Evolutionary conservation across 2,113 vertebrate genomes (phyloP).

Genomic region (Alosa alosa): DNA sequence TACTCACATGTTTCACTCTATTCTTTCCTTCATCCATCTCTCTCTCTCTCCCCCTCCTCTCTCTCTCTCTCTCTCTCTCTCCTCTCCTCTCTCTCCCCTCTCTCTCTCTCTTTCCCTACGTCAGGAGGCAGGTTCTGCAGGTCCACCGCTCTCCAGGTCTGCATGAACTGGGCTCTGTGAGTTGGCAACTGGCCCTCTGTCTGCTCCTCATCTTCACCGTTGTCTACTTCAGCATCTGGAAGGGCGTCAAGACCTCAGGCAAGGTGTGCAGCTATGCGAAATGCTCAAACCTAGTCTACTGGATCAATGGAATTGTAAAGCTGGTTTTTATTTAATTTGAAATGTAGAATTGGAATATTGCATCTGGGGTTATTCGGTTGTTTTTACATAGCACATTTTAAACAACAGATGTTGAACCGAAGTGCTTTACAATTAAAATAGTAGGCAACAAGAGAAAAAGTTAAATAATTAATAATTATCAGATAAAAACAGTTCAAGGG

Average conservation of each 20-base stretch:
- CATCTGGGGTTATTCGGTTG: background rate
- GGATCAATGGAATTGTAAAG: background rate
- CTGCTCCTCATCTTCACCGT: conserved; percentile 91
- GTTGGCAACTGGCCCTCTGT: conserved; percentile 93
- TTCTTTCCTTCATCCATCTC: background rate
- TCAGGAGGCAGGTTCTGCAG: conserved; percentile 89
- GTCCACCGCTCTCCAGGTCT: conserved; percentile 87
- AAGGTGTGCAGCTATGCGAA: conserved; percentile 74
- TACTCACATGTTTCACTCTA: background rate
- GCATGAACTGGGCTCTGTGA: conserved; percentile 87
- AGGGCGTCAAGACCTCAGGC: conserved; percentile 96
- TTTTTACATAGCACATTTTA: background rate
- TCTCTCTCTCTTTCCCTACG: conserved; percentile 32
- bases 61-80: background rate
- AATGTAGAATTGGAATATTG: background rate
- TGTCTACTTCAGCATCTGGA: conserved; percentile 99
- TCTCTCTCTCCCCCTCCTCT: background rate
- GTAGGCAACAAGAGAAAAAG: background rate
- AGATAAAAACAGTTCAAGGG: too few relatives aligned
- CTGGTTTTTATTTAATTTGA: background rate
- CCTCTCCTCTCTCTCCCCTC: background rate
- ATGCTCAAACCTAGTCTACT: background rate
- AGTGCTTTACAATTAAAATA: background rate
- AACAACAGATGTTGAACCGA: too few relatives aligned
- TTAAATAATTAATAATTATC: background rate